phyloP scores from a whole-genome alignment of 2,888 invertebrate genomes.

The Drosophila pegasa region DNA sequence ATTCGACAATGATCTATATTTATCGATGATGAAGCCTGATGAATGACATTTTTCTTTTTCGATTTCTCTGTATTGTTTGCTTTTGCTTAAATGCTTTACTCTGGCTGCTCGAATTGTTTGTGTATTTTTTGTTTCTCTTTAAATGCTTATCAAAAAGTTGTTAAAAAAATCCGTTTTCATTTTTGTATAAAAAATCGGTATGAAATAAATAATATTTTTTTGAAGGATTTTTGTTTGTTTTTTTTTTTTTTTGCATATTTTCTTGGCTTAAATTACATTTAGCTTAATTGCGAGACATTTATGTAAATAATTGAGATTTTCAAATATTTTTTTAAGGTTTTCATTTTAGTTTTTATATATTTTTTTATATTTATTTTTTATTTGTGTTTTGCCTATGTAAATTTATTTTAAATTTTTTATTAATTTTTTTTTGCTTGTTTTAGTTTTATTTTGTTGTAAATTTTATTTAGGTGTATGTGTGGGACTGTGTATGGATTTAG shows the following conservation, averaged over 20 bases:
- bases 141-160: constrained; percentile 41
- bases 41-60: not conserved
- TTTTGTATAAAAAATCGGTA: constrained; percentile 50
- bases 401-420: constrained; percentile 66
- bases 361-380: constrained; percentile 5
- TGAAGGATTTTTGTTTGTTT: constrained; percentile 9
- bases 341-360: constrained; percentile 13
- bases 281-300: constrained; percentile 81
- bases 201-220: constrained; percentile 64
- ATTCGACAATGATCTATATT: constrained; percentile 14
- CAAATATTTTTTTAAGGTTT: constrained; percentile 52
- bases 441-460: constrained; percentile 59
- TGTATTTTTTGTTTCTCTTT: not conserved
- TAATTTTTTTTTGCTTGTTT: constrained; percentile 38
- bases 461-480: constrained; percentile 71
- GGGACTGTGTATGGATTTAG: constrained; percentile 54
- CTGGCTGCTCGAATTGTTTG: constrained; percentile 59
- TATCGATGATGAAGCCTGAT: constrained; percentile 1
- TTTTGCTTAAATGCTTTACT: constrained; percentile 62
- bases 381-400: constrained; percentile 67
- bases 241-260: constrained; percentile 49
- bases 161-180: constrained; percentile 27
- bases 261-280: constrained; percentile 66
- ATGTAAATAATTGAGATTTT: constrained; percentile 81
- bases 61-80: not conserved